These are phyloP conservation scores for Ridgeia piscesae DNA, from an alignment of 1,140 invertebrate genomes.

Conservation along the genomic window DNA sequence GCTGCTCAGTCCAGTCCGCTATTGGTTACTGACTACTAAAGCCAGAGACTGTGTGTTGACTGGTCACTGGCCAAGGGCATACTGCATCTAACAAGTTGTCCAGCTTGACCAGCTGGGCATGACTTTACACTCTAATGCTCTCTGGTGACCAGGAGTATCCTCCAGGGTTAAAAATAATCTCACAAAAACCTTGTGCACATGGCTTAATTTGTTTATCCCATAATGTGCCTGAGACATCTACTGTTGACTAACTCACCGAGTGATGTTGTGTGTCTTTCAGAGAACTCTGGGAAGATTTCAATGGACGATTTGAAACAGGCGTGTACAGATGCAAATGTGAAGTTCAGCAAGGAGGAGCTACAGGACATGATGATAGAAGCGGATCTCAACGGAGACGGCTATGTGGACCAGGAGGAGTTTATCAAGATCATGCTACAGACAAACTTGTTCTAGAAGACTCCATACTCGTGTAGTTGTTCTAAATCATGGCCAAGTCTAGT, in stretches of 20 bases:
- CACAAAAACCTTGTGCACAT: not conserved
- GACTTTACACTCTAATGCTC: too few relatives aligned
- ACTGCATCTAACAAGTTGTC: too few relatives aligned
- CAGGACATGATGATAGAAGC: conserved; percentile 56
- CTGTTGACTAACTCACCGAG: not conserved
- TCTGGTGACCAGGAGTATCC: too few relatives aligned
- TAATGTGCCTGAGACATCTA: too few relatives aligned
- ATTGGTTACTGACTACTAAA: too few relatives aligned
- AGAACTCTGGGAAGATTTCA: conserved; percentile 45
- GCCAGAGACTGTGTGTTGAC: too few relatives aligned
- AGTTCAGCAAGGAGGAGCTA: conserved; percentile 50
- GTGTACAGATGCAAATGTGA: conserved; percentile 46
- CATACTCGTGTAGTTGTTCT: not conserved
- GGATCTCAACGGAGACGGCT: conserved; percentile 54
- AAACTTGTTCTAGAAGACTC: conserved; percentile 45
- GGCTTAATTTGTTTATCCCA: not conserved
- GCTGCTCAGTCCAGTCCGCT: too few relatives aligned
- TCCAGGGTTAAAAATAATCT: too few relatives aligned
- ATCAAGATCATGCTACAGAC: conserved; percentile 56
- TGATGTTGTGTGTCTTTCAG: conserved; percentile 29
- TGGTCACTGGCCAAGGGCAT: too few relatives aligned
- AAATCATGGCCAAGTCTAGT: not conserved
- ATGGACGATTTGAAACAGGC: conserved; percentile 46
- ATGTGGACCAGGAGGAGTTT: conserved; percentile 53
- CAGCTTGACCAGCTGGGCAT: too few relatives aligned